phyloP scores from a whole-genome alignment of 2,888 invertebrate genomes.

The Aelia acuminata region DNA sequence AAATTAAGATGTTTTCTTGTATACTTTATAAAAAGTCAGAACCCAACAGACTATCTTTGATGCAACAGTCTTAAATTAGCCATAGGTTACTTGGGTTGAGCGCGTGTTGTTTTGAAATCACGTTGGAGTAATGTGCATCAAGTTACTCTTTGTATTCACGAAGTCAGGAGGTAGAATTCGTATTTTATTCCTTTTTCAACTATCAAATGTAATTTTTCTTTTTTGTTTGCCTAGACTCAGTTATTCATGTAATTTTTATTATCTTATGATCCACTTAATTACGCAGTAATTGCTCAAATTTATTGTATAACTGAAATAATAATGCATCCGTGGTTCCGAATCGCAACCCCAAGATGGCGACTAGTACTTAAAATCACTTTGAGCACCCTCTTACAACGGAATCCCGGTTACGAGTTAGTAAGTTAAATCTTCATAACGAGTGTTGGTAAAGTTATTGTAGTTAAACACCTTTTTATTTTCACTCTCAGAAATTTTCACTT shows the following conservation, averaged over 20 bases:
- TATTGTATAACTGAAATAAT: too few relatives aligned
- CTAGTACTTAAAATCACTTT: too few relatives aligned
- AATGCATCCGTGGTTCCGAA: too few relatives aligned
- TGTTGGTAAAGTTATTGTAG: too few relatives aligned
- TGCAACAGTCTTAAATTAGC: background rate
- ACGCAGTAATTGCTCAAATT: too few relatives aligned
- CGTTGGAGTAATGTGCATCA: background rate
- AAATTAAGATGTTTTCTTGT: background rate
- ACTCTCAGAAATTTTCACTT: too few relatives aligned
- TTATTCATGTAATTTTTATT: background rate
- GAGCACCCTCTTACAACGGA: too few relatives aligned
- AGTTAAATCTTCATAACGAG: too few relatives aligned
- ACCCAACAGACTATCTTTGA: background rate
- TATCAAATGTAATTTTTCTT: background rate
- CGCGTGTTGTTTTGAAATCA: background rate
- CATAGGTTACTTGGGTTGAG: background rate
- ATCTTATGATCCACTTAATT: background rate
- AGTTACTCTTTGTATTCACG: background rate
- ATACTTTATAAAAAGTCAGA: background rate
- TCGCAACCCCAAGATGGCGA: too few relatives aligned
- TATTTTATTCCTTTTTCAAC: background rate
- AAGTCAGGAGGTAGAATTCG: background rate
- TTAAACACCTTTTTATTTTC: too few relatives aligned
- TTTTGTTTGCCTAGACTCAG: background rate
- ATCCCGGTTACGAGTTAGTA: too few relatives aligned